Evolutionary conservation across 2,888 invertebrate species (phyloP).

Genomic region (Heliconius hortense): DNA sequence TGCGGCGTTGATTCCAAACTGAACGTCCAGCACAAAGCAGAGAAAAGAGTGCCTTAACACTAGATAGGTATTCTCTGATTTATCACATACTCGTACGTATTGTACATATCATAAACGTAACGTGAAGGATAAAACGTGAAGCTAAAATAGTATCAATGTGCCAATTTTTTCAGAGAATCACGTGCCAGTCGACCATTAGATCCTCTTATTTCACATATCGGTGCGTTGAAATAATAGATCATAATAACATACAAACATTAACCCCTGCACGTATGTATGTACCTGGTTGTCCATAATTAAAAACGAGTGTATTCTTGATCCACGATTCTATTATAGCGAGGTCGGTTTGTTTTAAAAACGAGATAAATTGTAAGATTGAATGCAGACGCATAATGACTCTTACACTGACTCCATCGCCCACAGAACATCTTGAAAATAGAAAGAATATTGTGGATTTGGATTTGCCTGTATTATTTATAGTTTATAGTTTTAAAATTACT

Average conservation of each 20-base stretch:
- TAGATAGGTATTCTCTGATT: too few relatives aligned
- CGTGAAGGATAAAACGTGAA: neutral
- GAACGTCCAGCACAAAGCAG: too few relatives aligned
- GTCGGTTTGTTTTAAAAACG: constrained; percentile 58
- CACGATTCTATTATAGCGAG: constrained; percentile 45
- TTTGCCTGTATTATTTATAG: constrained; percentile 21
- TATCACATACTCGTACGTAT: too few relatives aligned
- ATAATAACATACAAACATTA: constrained; percentile 22
- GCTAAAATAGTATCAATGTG: neutral
- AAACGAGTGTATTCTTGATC: constrained; percentile 46
- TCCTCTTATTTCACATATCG: too few relatives aligned
- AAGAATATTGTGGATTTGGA: constrained; percentile 53
- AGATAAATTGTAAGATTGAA: constrained; percentile 70
- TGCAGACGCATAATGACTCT: constrained; percentile 69
- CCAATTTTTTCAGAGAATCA: neutral
- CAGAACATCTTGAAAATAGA: constrained; percentile 63
- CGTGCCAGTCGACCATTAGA: too few relatives aligned
- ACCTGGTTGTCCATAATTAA: constrained; percentile 43
- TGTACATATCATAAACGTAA: too few relatives aligned
- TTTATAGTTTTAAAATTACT: neutral
- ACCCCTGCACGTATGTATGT: constrained; percentile 35
- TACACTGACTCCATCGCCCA: constrained; percentile 62
- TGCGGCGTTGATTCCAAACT: too few relatives aligned
- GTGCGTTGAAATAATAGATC: neutral
- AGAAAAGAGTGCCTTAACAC: neutral